phyloP scores from a whole-genome alignment of 1,140 invertebrate species.

The Cydia splendana region DNA sequence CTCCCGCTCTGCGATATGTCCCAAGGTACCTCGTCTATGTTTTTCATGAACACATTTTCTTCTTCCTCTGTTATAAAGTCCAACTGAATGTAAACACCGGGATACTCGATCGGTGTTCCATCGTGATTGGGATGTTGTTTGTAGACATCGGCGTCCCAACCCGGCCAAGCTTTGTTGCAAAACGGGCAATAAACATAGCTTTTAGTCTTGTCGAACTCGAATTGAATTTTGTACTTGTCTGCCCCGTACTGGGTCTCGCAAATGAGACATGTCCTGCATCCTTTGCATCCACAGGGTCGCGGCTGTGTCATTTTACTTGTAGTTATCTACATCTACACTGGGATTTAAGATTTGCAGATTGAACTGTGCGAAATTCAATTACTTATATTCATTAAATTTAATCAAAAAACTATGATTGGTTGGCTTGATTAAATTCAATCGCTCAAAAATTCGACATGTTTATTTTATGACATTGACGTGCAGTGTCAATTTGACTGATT shows the following conservation, averaged over 20 bases:
- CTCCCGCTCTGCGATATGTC: constrained; percentile 96
- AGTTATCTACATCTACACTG: neutral
- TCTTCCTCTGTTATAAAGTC: constrained; percentile 90
- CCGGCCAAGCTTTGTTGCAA: constrained; percentile 87
- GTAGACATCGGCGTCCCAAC: constrained; percentile 83
- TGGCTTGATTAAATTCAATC: no score
- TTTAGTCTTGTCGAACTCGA: constrained; percentile 75
- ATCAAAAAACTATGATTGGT: no score
- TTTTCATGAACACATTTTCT: constrained; percentile 83
- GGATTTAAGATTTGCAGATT: neutral
- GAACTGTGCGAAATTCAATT: no score
- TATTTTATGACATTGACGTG: no score
- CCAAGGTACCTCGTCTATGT: constrained; percentile 93
- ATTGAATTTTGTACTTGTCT: constrained; percentile 63
- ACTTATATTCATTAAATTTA: no score
- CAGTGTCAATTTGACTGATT: no score
- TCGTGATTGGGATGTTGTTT: constrained; percentile 85
- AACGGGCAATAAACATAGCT: constrained; percentile 87
- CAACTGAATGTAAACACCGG: constrained; percentile 86
- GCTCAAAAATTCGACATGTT: no score
- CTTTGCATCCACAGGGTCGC: constrained; percentile 94
- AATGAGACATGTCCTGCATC: constrained; percentile 91
- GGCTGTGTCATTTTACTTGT: constrained; percentile 85
- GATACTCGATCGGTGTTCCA: constrained; percentile 81
- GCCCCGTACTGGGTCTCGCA: constrained; percentile 89